phyloP scores from a whole-genome alignment of 2,797 vertebrate genomes.

The Oryzias sinensis region DNA sequence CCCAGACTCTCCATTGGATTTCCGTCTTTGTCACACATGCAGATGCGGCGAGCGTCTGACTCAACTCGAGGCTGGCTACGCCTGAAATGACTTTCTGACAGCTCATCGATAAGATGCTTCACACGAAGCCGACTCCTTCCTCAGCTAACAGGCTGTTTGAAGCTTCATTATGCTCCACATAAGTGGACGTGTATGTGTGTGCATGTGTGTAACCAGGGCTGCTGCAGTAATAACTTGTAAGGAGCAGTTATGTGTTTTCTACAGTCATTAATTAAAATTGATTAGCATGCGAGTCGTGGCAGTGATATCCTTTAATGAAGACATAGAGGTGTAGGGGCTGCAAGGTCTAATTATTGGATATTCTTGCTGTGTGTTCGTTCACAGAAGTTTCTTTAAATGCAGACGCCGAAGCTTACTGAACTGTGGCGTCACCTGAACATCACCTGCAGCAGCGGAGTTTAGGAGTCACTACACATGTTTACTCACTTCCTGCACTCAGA shows the following conservation, averaged over 20 bases:
- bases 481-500: too few species aligned
- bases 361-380: constrained; percentile 7
- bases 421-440: constrained; percentile 15
- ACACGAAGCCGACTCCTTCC: constrained; percentile 50
- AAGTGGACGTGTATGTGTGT: constrained; percentile 24
- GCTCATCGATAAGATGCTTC: constrained; percentile 72
- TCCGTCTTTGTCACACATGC: constrained; percentile 45
- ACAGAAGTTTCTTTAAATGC: constrained; percentile 19
- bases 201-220: constrained; percentile 46
- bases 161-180: constrained; percentile 67
- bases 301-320: constrained; percentile 60
- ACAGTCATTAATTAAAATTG: constrained; percentile 53
- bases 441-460: constrained; percentile 13
- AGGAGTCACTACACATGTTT: too few species aligned
- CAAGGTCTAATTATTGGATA: constrained; percentile 40
- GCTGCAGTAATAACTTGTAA: constrained; percentile 60
- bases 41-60: constrained; percentile 42
- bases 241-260: constrained; percentile 27
- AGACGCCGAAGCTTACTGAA: constrained; percentile 10
- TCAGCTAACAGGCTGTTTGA: constrained; percentile 69
- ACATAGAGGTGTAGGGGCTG: constrained; percentile 41
- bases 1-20: constrained; percentile 12
- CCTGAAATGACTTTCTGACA: constrained; percentile 77
- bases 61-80: constrained; percentile 48
- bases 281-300: constrained; percentile 49